Conservation (phyloP, 1,140 invertebrate species). For the Zophobas atratus region DNA sequence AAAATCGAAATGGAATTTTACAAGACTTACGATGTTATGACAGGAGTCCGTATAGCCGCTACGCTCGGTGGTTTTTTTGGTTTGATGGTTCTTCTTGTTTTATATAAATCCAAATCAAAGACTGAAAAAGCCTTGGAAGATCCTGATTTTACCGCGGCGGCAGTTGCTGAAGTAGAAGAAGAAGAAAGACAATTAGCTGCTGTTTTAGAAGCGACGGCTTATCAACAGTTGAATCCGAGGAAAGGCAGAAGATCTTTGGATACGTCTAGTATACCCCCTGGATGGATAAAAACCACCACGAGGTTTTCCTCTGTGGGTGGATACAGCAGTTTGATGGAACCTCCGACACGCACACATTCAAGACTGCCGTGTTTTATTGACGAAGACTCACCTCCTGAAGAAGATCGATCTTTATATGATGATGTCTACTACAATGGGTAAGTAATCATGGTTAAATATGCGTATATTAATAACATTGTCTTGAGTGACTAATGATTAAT, state of each 20-base stretch:
- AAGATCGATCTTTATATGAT: conserved; percentile 61
- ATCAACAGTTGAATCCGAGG: conserved; percentile 70
- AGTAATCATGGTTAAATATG: neutral
- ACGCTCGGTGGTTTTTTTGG: conserved; percentile 91
- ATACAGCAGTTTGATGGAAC: conserved; percentile 78
- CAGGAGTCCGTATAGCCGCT: conserved; percentile 89
- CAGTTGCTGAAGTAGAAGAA: conserved; percentile 83
- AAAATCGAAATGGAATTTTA: conserved; percentile 79
- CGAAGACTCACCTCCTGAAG: conserved; percentile 64
- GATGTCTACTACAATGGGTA: conserved; percentile 65
- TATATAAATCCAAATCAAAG: conserved; percentile 88
- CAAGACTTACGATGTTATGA: conserved; percentile 93
- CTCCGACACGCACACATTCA: conserved; percentile 71
- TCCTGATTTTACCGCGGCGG: conserved; percentile 77
- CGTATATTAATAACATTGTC: neutral
- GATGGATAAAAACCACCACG: conserved; percentile 68
- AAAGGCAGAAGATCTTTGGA: conserved; percentile 71
- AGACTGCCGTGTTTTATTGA: conserved; percentile 63
- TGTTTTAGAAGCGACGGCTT: conserved; percentile 79
- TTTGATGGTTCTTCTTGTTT: conserved; percentile 88
- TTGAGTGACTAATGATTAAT: too few relatives aligned
- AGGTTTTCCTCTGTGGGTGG: conserved; percentile 81
- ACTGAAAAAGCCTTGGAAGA: conserved; percentile 79
- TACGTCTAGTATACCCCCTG: conserved; percentile 69
- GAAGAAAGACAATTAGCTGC: conserved; percentile 81